phyloP scores from a whole-genome alignment of 2,113 vertebrate genomes.

The Bagarius yarrelli region DNA sequence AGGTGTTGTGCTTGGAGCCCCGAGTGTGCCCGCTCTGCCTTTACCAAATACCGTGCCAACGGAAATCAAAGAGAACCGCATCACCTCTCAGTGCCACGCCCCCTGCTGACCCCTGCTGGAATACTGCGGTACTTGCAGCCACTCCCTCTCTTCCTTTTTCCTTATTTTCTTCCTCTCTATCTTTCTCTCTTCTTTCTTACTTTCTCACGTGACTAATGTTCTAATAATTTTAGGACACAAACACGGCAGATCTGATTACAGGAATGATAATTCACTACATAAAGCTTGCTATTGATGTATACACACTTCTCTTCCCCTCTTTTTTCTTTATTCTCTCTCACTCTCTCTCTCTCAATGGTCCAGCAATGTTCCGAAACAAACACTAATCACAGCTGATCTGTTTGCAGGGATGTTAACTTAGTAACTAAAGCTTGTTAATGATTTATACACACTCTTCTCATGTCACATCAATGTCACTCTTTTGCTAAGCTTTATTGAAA shows the following conservation, averaged over 20 bases:
- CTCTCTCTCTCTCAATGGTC: not conserved
- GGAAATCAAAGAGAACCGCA: constrained; percentile 38
- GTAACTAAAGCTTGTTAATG: not conserved
- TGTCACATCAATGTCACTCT: not conserved
- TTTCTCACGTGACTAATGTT: not conserved
- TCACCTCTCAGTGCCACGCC: constrained; percentile 55
- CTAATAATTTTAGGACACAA: not conserved
- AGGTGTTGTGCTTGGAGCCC: constrained; percentile 45
- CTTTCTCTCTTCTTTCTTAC: too few species aligned
- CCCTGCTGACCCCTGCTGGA: constrained; percentile 51
- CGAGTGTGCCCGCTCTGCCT: constrained; percentile 46
- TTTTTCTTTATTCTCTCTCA: too few species aligned
- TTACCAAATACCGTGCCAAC: constrained; percentile 51
- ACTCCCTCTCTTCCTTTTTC: not conserved
- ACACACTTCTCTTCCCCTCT: not conserved
- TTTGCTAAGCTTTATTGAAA: not conserved
- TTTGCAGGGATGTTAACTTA: not conserved
- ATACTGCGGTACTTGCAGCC: constrained; percentile 43
- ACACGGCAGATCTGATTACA: not conserved
- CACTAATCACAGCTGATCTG: not conserved
- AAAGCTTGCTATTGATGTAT: not conserved
- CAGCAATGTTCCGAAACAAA: not conserved
- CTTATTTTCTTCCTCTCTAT: not conserved
- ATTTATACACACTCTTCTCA: not conserved
- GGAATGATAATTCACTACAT: not conserved